A percentile compares a stretch with the other conserved stretches of the same genome.
Evolutionary conservation across 2,797 vertebrate genomes (phyloP).

Genomic region (Atherinosoma microstoma): DNA sequence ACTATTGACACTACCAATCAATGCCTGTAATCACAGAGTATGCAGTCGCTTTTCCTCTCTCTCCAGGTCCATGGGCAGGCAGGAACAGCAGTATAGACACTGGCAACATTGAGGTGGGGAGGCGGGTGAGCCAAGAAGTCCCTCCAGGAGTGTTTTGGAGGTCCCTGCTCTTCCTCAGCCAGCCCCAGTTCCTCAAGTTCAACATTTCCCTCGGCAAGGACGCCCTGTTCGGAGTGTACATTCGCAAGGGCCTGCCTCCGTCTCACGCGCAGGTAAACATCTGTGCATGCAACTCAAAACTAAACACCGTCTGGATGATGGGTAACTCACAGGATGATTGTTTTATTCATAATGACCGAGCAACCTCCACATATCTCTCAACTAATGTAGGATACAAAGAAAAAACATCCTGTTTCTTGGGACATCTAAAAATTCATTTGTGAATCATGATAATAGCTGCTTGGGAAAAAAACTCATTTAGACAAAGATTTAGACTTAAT

Average conservation of each 20-base stretch:
- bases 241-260: conserved; percentile 96
- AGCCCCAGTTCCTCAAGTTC: conserved; percentile 98
- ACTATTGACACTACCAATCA: conserved; percentile 56
- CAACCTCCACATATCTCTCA: conserved; percentile 45
- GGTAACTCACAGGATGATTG: conserved; percentile 24
- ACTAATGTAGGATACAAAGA: conserved; percentile 27
- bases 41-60: conserved; percentile 67
- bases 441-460: conserved; percentile 62
- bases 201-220: conserved; percentile 99
- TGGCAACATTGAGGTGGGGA: conserved; percentile 92
- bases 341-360: conserved; percentile 36
- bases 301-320: conserved; percentile 2
- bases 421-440: conserved; percentile 60
- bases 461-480: conserved; percentile 61
- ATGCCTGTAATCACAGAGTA: conserved; percentile 67
- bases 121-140: conserved; percentile 93
- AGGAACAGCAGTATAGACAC: conserved; percentile 97
- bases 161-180: conserved; percentile 94
- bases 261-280: conserved; percentile 94
- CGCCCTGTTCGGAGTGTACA: conserved; percentile 96
- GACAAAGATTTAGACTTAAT: conserved; percentile 73
- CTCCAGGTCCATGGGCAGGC: conserved; percentile 87
- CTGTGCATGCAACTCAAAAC: not conserved
- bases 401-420: conserved; percentile 60
- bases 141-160: conserved; percentile 96